These are phyloP conservation scores for Mylabris sibirica DNA, from an alignment of 2,888 invertebrate genomes.

Conservation along the genomic window DNA sequence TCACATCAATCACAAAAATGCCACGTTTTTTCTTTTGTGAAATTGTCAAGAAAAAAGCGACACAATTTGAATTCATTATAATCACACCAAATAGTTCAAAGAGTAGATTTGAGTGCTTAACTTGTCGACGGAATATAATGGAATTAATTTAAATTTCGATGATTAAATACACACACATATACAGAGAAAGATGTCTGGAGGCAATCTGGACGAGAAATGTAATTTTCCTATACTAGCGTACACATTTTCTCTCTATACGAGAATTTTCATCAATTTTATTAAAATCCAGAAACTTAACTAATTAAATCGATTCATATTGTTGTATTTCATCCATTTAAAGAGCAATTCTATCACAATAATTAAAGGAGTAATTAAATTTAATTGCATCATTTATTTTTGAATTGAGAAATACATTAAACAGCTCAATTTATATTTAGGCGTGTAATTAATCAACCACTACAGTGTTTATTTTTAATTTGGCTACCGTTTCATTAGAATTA, in stretches of 20 bases:
- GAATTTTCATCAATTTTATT: slow-evolving; percentile 2
- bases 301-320: slow-evolving; percentile 9
- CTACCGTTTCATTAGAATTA: background rate
- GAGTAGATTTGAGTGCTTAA: slow-evolving; percentile 15
- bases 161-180: slow-evolving; percentile 28
- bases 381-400: slow-evolving; percentile 46
- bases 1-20: background rate
- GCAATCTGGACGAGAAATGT: slow-evolving; percentile 11
- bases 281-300: background rate
- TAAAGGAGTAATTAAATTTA: slow-evolving; percentile 46
- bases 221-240: slow-evolving; percentile 1
- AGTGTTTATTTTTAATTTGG: slow-evolving; percentile 47
- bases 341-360: slow-evolving; percentile 32
- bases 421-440: slow-evolving; percentile 42
- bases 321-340: background rate
- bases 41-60: too few relatives aligned
- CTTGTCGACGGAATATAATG: slow-evolving; percentile 31
- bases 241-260: background rate
- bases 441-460: slow-evolving; percentile 30
- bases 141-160: slow-evolving; percentile 34
- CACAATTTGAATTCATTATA: slow-evolving; percentile 27
- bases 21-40: too few relatives aligned
- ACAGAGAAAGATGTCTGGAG: slow-evolving; percentile 9
- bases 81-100: slow-evolving; percentile 25
- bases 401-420: too few relatives aligned